phyloP scores from a whole-genome alignment of 2,113 vertebrate genomes.

The Ariopsis seemanni region DNA sequence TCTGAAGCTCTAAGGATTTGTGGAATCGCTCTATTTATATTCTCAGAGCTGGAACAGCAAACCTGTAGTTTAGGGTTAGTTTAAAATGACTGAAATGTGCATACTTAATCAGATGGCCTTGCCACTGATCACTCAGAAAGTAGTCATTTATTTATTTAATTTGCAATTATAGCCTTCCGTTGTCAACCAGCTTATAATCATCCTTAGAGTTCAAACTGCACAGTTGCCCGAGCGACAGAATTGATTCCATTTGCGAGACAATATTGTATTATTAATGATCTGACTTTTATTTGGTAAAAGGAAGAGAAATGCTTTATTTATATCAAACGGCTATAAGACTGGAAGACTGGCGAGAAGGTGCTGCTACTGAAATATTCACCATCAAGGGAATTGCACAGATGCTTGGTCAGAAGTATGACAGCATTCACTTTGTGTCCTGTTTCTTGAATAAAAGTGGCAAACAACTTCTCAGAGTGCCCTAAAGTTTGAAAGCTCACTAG shows the following conservation, averaged over 20 bases:
- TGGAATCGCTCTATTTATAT: conserved; percentile 49
- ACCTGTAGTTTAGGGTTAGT: conserved; percentile 37
- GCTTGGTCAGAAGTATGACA: conserved; percentile 33
- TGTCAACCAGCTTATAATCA: not conserved
- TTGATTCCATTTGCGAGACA: conserved; percentile 22
- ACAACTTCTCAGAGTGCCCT: not conserved
- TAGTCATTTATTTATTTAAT: conserved; percentile 29
- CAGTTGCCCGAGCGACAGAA: conserved; percentile 5
- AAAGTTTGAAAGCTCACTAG: conserved; percentile 24
- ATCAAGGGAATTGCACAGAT: conserved; percentile 43
- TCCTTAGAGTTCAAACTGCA: not conserved
- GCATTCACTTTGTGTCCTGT: not conserved
- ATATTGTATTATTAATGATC: conserved; percentile 43
- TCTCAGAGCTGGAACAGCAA: conserved; percentile 14
- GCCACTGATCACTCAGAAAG: conserved; percentile 39
- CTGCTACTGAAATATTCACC: conserved; percentile 53
- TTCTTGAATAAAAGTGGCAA: conserved; percentile 4
- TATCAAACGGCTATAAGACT: conserved; percentile 31
- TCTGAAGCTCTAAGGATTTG: conserved; percentile 45
- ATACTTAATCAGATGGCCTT: conserved; percentile 17
- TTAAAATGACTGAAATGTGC: conserved; percentile 38
- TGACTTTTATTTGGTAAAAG: conserved; percentile 51
- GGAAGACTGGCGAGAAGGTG: conserved; percentile 41
- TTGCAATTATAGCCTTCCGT: too few species aligned
- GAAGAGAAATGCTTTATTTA: conserved; percentile 37